Conservation (phyloP, 2,888 invertebrate species). For the Calameuta pallipes region DNA sequence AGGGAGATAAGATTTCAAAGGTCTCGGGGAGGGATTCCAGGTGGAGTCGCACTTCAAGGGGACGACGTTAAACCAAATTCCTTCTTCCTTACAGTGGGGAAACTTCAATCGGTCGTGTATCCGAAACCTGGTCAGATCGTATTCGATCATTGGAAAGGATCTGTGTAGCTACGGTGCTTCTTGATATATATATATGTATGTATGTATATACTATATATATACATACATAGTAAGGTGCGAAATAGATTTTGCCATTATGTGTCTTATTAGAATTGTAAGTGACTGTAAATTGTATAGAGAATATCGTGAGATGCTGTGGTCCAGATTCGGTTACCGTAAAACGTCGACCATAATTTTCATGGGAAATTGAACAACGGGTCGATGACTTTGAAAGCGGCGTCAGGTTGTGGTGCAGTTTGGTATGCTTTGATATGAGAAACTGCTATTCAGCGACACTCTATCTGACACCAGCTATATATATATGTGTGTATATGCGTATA, state of each 20-base stretch:
- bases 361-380: neutral
- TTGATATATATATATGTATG: neutral
- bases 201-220: too few relatives aligned
- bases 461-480: constrained; percentile 43
- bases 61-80: neutral
- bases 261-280: neutral
- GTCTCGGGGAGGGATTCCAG: neutral
- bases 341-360: neutral
- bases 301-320: neutral
- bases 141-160: neutral
- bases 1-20: constrained; percentile 4
- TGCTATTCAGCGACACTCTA: constrained; percentile 45
- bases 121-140: neutral
- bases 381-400: constrained; percentile 1
- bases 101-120: neutral
- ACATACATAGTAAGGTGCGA: neutral
- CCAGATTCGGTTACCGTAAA: neutral
- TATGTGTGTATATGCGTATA: neutral
- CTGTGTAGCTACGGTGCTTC: neutral
- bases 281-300: neutral
- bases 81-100: neutral
- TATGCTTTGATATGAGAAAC: constrained; percentile 52
- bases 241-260: neutral
- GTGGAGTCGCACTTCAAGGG: neutral
- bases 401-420: constrained; percentile 1